Percentiles rank a stretch among this genome's conserved stretches.
Conservation (phyloP, 2,113 vertebrate species). For the Psophia crepitans region DNA sequence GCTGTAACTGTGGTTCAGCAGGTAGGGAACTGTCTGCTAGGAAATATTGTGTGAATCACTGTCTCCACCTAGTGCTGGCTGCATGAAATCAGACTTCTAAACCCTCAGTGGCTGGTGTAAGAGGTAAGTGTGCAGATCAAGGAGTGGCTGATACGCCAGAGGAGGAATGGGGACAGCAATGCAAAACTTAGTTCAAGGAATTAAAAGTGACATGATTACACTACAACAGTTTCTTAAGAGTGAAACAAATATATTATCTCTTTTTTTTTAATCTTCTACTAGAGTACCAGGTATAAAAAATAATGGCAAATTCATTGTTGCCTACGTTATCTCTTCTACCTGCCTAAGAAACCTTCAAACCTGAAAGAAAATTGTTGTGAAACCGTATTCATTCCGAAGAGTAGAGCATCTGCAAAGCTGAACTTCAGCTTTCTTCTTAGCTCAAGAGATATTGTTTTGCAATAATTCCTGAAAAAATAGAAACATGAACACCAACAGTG, state of each 20-base stretch:
- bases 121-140: not conserved
- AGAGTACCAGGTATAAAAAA: not conserved
- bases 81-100: not conserved
- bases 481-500: not conserved
- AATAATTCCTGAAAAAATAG: not conserved
- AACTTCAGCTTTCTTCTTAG: not conserved
- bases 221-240: not conserved
- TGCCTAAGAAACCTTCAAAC: not conserved
- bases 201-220: not conserved
- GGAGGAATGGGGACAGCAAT: not conserved
- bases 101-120: not conserved
- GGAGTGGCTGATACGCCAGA: not conserved
- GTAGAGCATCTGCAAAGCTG: not conserved
- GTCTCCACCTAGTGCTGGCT: conserved; percentile 80
- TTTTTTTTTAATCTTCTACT: not conserved
- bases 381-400: not conserved
- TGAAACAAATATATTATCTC: not conserved
- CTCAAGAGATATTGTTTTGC: not conserved
- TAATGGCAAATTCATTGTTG: not conserved
- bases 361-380: not conserved
- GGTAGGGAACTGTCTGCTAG: not conserved
- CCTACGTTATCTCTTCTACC: not conserved
- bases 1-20: not conserved
- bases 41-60: conserved; percentile 55
- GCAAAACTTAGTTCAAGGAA: not conserved